These are phyloP conservation scores for Polyergus mexicanus DNA, from an alignment of 1,140 invertebrate genomes.

Conservation along the genomic window DNA sequence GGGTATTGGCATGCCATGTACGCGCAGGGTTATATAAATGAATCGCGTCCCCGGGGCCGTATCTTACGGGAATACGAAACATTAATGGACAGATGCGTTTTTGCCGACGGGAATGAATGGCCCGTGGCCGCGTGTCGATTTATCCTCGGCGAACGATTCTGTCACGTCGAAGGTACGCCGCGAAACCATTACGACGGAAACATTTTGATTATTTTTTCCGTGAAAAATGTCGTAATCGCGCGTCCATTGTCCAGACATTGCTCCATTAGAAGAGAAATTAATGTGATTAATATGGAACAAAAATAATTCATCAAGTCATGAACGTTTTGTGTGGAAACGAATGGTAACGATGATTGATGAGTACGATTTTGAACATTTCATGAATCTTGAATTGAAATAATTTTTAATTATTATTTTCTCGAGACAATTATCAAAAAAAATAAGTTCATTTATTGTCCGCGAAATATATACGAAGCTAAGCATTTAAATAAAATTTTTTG, in stretches of 20 bases:
- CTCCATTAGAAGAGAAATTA: slow-evolving; percentile 33
- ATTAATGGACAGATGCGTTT: slow-evolving; percentile 85
- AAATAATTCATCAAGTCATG: slow-evolving; percentile 37
- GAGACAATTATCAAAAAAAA: neutral
- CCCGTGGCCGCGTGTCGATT: slow-evolving; percentile 81
- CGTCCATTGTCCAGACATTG: slow-evolving; percentile 19
- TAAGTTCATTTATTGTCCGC: neutral
- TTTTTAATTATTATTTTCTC: neutral
- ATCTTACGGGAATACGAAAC: slow-evolving; percentile 84
- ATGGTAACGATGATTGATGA: slow-evolving; percentile 4
- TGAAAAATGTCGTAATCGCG: slow-evolving; percentile 46
- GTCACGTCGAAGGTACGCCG: slow-evolving; percentile 69
- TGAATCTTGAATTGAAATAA: neutral
- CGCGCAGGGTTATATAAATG: slow-evolving; percentile 83
- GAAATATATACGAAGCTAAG: neutral
- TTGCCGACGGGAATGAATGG: slow-evolving; percentile 83
- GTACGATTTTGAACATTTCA: neutral
- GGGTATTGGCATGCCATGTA: slow-evolving; percentile 82
- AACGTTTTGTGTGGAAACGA: neutral
- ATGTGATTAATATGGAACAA: slow-evolving; percentile 20
- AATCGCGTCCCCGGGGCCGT: slow-evolving; percentile 82
- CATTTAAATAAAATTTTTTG: slow-evolving; percentile 14
- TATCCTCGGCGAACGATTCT: slow-evolving; percentile 79
- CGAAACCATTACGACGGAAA: slow-evolving; percentile 54
- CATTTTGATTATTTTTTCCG: slow-evolving; percentile 47